phyloP scores from a whole-genome alignment of 2,113 vertebrate genomes.

The Morone chrysops region DNA sequence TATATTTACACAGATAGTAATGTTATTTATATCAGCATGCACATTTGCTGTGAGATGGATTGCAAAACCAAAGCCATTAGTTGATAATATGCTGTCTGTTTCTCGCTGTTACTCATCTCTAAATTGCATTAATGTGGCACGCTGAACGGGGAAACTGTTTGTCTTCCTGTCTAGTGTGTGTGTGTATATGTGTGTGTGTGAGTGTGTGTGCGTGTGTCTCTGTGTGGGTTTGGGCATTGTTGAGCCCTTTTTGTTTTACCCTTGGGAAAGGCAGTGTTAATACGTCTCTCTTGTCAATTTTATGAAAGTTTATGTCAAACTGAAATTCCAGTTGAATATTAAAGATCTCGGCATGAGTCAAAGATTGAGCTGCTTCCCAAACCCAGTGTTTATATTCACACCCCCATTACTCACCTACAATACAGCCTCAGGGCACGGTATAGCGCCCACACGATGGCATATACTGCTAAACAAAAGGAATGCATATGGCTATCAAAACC shows the following conservation, averaged over 20 bases:
- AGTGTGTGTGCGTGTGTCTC: neutral
- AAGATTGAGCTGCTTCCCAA: constrained; percentile 71
- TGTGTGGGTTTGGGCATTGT: constrained; percentile 39
- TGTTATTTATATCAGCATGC: constrained; percentile 81
- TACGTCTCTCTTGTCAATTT: constrained; percentile 70
- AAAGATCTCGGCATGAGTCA: constrained; percentile 58
- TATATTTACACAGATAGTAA: constrained; percentile 45
- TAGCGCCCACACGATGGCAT: constrained; percentile 60
- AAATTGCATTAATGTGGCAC: constrained; percentile 80
- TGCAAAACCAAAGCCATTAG: constrained; percentile 78
- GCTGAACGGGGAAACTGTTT: constrained; percentile 69
- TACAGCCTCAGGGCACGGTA: constrained; percentile 66
- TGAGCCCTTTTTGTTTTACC: constrained; percentile 50
- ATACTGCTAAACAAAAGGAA: constrained; percentile 63
- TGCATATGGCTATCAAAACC: constrained; percentile 66
- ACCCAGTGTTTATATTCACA: constrained; percentile 76
- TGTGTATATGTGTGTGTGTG: constrained; percentile 2
- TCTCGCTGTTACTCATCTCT: constrained; percentile 80
- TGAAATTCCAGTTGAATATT: constrained; percentile 68
- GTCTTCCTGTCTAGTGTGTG: constrained; percentile 66
- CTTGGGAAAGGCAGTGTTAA: constrained; percentile 51
- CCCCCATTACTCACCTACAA: constrained; percentile 74
- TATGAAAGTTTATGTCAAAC: constrained; percentile 61
- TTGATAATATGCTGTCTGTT: constrained; percentile 81
- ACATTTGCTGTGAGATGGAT: constrained; percentile 79